Evolutionary conservation across 2,888 invertebrate genomes (phyloP), one percentile per base, ranked within the genome.

Genomic region (Epicampocera succincta): DNA sequence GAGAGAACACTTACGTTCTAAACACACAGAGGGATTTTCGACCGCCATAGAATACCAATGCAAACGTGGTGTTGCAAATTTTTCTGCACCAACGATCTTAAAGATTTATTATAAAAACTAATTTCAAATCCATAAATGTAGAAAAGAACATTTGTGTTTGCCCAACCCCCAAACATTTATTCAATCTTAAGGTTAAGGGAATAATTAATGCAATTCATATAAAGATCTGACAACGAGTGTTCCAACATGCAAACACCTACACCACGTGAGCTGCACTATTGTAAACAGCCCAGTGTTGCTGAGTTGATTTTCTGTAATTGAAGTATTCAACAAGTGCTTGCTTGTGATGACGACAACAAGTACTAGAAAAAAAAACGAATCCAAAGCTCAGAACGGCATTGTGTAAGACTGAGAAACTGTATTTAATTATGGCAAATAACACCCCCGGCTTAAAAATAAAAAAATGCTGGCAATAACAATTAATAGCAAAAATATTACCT

Each of bases 371-470:
- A 12, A 25, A 48, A 21, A 61, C 29, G 44, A 3, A 60, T 17
- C 19, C 40, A 61, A 25, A 60, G 33, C 21, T 44, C 56, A 68
- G 48, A 38, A 74, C 40, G 12, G 46, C 33, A 68, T 80, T 80
- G 75, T 80, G 75, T 52, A 78, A 78, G 50, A 78, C 52, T 78
- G 65, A 78, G 65, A 78, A 72, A 72, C 66, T 72, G 65, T 46
- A 75, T 75, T 75, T 80, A 80, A 75, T 80, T 75, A 80, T 71
- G 54, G 80, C 74, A 80, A 80, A 75, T 80, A 80, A 75, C 80
- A 75, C 80, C 80, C 80, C 71, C 74, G 40, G 75, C 48, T 71
- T 77, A 48, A 60, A 12, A 58, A 48, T 38, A 58, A 42, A 8
- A n/a, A 42, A 40, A 50, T 48, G 33, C 75, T 58, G 54, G 44